Conservation (phyloP, 2,797 vertebrate genomes). For the Gallirallus australis region DNA sequence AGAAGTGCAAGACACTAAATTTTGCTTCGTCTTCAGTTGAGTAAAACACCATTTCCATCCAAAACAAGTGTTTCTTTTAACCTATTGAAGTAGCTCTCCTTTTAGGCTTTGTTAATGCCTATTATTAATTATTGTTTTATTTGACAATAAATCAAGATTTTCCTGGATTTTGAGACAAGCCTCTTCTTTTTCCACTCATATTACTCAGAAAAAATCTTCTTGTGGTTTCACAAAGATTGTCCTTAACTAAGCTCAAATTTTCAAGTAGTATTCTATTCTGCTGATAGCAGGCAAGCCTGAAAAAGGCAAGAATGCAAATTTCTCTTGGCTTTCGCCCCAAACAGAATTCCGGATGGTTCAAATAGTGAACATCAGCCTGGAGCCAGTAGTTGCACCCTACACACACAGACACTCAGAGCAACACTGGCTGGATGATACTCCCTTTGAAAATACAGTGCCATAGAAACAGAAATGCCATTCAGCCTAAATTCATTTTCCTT, state of each 20-base stretch:
- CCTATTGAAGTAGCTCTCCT: background rate
- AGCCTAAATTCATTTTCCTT: background rate
- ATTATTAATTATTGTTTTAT: background rate
- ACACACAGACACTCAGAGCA: rapidly evolving
- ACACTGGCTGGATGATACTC: background rate
- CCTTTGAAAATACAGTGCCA: background rate
- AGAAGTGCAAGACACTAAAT: background rate
- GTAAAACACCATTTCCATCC: background rate
- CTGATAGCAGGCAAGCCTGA: background rate
- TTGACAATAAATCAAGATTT: background rate
- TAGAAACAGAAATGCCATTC: background rate
- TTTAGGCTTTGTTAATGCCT: background rate
- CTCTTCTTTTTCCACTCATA: background rate
- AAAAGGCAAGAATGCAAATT: background rate
- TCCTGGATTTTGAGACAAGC: background rate
- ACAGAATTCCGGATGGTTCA: background rate
- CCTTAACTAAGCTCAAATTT: background rate
- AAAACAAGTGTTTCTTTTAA: background rate
- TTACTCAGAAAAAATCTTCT: background rate
- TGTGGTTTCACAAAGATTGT: background rate
- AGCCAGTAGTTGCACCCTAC: background rate
- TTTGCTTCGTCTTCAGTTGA: background rate
- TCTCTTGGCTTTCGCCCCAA: background rate
- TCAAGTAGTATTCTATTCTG: background rate
- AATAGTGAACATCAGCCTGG: background rate